Percentiles rank a stretch among this genome's conserved stretches.
These are phyloP conservation scores for Mesembrinibis cayennensis DNA, from an alignment of 2,113 vertebrate species.

Conservation along the genomic window DNA sequence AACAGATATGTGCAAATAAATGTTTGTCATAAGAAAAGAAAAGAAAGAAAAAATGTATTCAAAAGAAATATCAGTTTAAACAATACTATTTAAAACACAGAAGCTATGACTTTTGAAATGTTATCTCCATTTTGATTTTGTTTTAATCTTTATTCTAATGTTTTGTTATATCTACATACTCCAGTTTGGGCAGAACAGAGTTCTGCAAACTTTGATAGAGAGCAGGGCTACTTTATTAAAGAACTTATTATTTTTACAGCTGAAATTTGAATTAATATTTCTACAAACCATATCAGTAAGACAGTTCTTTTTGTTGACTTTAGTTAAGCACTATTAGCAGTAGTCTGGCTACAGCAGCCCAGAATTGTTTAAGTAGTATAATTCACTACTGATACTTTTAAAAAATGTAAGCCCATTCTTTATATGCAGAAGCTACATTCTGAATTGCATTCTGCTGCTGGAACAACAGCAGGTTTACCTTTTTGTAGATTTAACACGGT, in stretches of 20 bases:
- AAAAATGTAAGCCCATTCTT: not conserved
- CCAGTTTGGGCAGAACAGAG: not conserved
- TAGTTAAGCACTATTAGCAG: slow-evolving; percentile 45
- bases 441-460: slow-evolving; percentile 24
- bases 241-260: slow-evolving; percentile 48
- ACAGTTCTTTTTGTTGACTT: slow-evolving; percentile 55
- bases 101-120: not conserved
- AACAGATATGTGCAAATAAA: not conserved
- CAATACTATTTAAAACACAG: not conserved
- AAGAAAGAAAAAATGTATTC: not conserved
- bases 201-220: not conserved
- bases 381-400: not conserved
- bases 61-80: not conserved
- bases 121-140: not conserved
- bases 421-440: not conserved
- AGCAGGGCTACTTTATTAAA: slow-evolving; percentile 43
- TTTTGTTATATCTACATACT: not conserved
- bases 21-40: not conserved
- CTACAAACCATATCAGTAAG: slow-evolving; percentile 34
- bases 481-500: not conserved
- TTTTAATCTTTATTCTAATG: not conserved
- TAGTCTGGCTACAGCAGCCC: slow-evolving; percentile 2
- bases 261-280: slow-evolving; percentile 66
- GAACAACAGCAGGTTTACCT: not conserved
- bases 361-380: slow-evolving; percentile 28